Evolutionary conservation across 2,797 vertebrate genomes (phyloP).

Genomic region (Sarcoramphus papa): DNA sequence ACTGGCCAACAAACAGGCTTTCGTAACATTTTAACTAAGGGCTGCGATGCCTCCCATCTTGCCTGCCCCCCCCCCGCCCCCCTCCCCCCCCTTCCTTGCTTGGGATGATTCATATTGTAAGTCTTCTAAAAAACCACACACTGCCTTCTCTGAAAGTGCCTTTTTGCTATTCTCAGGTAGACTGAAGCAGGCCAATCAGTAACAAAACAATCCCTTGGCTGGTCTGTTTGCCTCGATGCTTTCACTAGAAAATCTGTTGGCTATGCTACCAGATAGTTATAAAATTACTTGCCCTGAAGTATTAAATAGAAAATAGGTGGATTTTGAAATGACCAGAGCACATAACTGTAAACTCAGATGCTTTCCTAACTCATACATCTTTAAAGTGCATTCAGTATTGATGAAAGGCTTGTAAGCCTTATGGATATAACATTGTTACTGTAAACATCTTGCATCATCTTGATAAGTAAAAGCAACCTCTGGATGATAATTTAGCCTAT

Average conservation of each 20-base stretch:
- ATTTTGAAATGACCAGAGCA: not conserved
- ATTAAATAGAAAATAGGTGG: not conserved
- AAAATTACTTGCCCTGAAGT: not conserved
- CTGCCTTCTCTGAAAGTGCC: not conserved
- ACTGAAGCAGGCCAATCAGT: not conserved
- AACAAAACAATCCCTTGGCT: not conserved
- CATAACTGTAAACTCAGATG: rapidly evolving
- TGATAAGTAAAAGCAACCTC: not conserved
- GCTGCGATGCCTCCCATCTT: not conserved
- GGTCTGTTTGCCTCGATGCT: not conserved
- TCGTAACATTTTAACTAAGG: not conserved
- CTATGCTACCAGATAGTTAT: not conserved
- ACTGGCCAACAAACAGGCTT: not conserved
- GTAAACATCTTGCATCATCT: not conserved
- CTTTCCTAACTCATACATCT: not conserved
- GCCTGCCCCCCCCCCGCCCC: too few species aligned
- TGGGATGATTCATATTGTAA: not conserved
- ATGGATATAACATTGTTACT: not conserved
- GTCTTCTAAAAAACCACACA: not conserved
- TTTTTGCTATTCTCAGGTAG: not conserved
- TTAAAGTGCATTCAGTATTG: not conserved
- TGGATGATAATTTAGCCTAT: not conserved
- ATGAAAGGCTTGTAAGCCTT: not conserved
- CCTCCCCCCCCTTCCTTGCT: not conserved
- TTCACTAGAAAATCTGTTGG: not conserved